Conservation (phyloP, 1,140 invertebrate genomes). For the Pogonus chalceus region DNA sequence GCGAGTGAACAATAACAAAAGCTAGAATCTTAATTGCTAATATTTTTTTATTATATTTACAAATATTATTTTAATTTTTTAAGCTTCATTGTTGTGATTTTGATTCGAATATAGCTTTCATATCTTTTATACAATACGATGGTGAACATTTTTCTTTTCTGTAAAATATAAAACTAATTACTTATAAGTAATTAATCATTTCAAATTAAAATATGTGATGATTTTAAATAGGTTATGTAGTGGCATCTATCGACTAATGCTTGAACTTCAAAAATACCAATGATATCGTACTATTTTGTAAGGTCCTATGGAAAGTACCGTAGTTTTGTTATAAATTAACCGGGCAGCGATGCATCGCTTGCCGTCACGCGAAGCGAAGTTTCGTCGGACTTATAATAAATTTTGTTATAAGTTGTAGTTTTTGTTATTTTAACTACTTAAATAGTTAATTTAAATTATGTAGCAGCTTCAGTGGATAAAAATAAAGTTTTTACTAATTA, state of each 20-base stretch:
- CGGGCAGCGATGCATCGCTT: too few relatives aligned
- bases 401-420: too few relatives aligned
- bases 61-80: neutral
- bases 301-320: too few relatives aligned
- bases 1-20: neutral
- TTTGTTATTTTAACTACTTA: too few relatives aligned
- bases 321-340: too few relatives aligned
- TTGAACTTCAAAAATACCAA: neutral
- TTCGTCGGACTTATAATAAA: too few relatives aligned
- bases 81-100: constrained; percentile 35
- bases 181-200: constrained; percentile 6
- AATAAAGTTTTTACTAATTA: too few relatives aligned
- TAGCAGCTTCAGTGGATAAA: too few relatives aligned
- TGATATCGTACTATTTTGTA: neutral
- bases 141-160: constrained; percentile 56
- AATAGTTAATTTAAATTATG: too few relatives aligned
- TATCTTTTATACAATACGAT: constrained; percentile 62
- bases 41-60: neutral
- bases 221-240: constrained; percentile 15
- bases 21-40: neutral
- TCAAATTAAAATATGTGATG: constrained; percentile 8
- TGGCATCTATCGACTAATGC: neutral
- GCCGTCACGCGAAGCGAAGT: too few relatives aligned
- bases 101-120: constrained; percentile 66
- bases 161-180: constrained; percentile 25